Base-by-base conservation (phyloP, 1,140 invertebrate genomes). In the Battus philenor region DNA sequence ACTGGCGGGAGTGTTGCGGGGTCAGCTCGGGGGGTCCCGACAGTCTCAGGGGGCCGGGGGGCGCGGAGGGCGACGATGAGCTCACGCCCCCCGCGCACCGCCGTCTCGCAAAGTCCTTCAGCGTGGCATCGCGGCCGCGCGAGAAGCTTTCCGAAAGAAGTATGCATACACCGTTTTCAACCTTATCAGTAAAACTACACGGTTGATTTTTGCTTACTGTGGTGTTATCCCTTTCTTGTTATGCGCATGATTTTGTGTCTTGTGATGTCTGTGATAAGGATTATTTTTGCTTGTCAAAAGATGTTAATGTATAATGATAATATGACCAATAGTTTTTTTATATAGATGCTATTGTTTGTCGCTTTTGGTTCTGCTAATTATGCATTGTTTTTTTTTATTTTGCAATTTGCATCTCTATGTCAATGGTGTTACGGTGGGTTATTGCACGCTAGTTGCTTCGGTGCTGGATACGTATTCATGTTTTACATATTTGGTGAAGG, bases 41-140 rank as follows among this genome's bases (percentile, higher is more conserved):
- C 50, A 43, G 39, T 34, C 33, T 45, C 50, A 41, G 18, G 46
- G 44, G 51, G 43, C 44, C 30, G 30, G 38, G 45, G 43, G 33
- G 8, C 38, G 50, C 41, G 39, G 47, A 20, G 48, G 76, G 62
- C 13, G 87, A 88, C 58, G 89, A 88, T 48, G 91, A 91, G 46
- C 90, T 90, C 56, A 94, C 93, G 54, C 93, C 93, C 50, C 93
- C 94, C 45, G 90, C 93, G 41, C 93, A 94, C 78, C 89, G 94
- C 57, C 89, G 94, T 62, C 90, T 95, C 67, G 93, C 94, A 54
- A 95, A 96, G 89, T 95, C 93, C 87, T 95, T 95, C 89, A 95
- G 93, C 86, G 93, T 94, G 60, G 87, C 90, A 11, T 30, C 66
- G 32, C 60, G 77, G 17, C 76, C 77, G 10, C 45, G 69, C 22